A percentile compares a stretch with the other conserved stretches of the same genome.
Evolutionary conservation across 2,113 vertebrate genomes (phyloP).

Genomic region (Dicaeum eximium): DNA sequence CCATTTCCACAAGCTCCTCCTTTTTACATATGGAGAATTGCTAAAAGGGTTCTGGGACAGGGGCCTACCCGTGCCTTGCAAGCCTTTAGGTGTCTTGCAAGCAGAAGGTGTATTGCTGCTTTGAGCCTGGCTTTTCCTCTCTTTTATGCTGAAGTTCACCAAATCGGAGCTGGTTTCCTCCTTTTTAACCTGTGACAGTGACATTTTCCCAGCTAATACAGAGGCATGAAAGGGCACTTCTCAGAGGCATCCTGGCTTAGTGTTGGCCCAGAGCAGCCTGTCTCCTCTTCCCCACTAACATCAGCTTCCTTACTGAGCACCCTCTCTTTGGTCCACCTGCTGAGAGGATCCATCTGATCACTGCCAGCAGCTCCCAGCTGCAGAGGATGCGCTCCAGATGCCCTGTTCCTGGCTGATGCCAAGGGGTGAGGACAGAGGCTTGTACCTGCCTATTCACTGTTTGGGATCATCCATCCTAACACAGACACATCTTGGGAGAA

Average conservation of each 20-base stretch:
- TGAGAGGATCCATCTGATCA: not conserved
- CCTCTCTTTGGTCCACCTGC: not conserved
- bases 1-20: not conserved
- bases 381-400: fast-evolving
- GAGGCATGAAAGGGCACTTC: not conserved
- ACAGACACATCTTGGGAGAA: not conserved
- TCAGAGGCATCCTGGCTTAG: not conserved
- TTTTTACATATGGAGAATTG: not conserved
- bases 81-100: too few relatives aligned
- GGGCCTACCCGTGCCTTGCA: not conserved
- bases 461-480: not conserved
- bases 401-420: not conserved
- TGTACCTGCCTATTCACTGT: fast-evolving
- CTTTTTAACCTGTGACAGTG: not conserved
- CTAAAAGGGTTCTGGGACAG: not conserved
- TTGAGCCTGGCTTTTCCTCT: not conserved
- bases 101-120: not conserved
- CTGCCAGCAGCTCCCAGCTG: not conserved
- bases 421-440: not conserved
- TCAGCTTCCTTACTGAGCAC: not conserved
- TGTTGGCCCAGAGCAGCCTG: fast-evolving
- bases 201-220: not conserved
- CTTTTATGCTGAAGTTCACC: not conserved
- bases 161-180: not conserved
- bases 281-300: not conserved